Conservation (phyloP, 2,888 invertebrate species). For the Hipparchia semele region DNA sequence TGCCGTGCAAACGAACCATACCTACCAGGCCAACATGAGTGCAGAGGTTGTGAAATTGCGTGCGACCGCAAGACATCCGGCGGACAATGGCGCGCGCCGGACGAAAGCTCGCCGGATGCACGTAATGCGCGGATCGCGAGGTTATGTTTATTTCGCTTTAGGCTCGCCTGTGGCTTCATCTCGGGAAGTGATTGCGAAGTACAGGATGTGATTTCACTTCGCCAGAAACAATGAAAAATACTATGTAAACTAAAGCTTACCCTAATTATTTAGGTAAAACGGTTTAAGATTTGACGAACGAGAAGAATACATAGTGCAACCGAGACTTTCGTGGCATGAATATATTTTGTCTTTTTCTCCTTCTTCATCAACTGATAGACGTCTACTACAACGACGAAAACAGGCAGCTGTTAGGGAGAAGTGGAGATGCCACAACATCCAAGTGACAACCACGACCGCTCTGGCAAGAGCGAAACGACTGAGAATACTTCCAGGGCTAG, state of each 20-base stretch:
- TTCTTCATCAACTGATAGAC: too few species aligned
- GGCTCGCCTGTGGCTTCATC: slow-evolving; percentile 42
- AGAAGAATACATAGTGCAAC: too few species aligned
- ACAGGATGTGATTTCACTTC: slow-evolving; percentile 28
- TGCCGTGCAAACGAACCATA: slow-evolving; percentile 44
- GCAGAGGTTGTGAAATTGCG: slow-evolving; percentile 79
- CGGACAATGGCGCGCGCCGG: slow-evolving; percentile 70
- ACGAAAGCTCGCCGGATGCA: slow-evolving; percentile 75
- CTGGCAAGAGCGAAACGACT: too few species aligned
- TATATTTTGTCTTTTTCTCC: too few species aligned
- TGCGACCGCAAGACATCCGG: slow-evolving; percentile 82
- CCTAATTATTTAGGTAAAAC: background rate
- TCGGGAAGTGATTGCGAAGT: slow-evolving; percentile 31
- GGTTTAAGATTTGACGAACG: too few species aligned
- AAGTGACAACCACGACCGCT: too few species aligned
- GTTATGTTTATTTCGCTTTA: slow-evolving; percentile 51
- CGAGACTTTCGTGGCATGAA: too few species aligned
- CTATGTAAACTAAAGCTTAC: slow-evolving; percentile 4
- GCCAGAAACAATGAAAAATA: slow-evolving; percentile 10
- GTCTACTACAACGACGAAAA: too few species aligned
- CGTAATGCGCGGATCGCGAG: slow-evolving; percentile 71
- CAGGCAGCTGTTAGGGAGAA: too few species aligned
- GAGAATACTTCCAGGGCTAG: too few species aligned
- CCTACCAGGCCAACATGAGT: slow-evolving; percentile 62
- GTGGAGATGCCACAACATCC: too few species aligned